Base-by-base conservation (phyloP, 1,140 invertebrate species). In the Diprion similis region DNA sequence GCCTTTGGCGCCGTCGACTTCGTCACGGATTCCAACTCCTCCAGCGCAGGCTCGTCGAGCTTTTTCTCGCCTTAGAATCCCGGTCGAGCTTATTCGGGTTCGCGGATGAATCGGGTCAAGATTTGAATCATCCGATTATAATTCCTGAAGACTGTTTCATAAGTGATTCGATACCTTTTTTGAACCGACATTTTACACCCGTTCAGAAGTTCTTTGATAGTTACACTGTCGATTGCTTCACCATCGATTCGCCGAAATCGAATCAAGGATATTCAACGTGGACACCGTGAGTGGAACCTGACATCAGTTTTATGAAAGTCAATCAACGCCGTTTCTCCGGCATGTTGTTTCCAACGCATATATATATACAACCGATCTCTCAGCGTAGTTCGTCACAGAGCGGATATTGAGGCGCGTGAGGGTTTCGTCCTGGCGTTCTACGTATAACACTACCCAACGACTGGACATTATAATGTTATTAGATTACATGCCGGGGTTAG, bases 321-420 rank as follows among this genome's bases (percentile, higher is more conserved):
- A 37, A 37, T 37, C 24, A 37, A 37, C 24, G 24, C 24, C 24
- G 24, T 37, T 37, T 6, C 24, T 37, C 2, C 24, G 24, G 24
- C 2, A 37, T 37, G 24, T 37, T 37, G 24, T 37, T 37, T 37
- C 24, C 24, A 37, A 0, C 24, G 24, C 24, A 6, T 37, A 37
- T 37, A 1, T 6, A 37, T 37, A n/a, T n/a, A n/a, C n/a, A n/a
- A n/a, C 24, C 24, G 24, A 37, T 37, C 24, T 6, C 6, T 1
- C 24, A 37, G 1, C 13, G 67, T 15, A 15, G 24, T 24, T 19
- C 19, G 18, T 70, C 69, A 70, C 15, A 19, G 79, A 79, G 74
- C 85, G 85, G 86, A 87, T 84, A 88, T 88, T 82, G 81, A 79
- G 76, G 79, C 77, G 80, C 81, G 78, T 80, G 77, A 78, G 81